Conservation (phyloP, 2,797 vertebrate species). For the Xerus rutilus region DNA sequence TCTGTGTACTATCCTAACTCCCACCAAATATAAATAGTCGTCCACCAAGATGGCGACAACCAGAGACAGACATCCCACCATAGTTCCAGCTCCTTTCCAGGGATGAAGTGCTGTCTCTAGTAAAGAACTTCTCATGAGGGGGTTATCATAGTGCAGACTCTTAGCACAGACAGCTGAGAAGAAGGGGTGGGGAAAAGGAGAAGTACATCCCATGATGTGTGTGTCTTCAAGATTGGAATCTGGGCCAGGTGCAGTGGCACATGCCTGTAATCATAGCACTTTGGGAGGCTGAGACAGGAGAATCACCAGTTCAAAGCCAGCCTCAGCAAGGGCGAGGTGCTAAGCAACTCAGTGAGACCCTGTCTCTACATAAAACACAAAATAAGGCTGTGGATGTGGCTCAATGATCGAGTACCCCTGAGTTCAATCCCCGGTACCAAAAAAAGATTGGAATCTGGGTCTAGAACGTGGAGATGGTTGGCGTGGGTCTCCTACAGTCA, state of each 20-base stretch:
- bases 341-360: no score
- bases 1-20: not conserved
- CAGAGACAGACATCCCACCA: not conserved
- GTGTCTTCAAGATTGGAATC: not conserved
- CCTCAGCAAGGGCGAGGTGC: no score
- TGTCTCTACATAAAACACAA: no score
- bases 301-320: no score
- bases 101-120: not conserved
- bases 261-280: no score
- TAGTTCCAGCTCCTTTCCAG: not conserved
- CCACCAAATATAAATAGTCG: not conserved
- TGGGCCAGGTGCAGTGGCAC: no score
- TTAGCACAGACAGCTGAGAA: not conserved
- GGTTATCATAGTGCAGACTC: not conserved
- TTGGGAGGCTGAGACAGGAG: no score
- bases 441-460: not conserved
- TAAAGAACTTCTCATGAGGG: not conserved
- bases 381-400: no score
- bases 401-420: no score
- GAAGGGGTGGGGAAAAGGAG: not conserved
- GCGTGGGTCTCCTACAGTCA: not conserved
- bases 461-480: not conserved
- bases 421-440: no score
- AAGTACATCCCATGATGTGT: rapidly evolving
- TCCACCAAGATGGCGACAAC: not conserved